phyloP scores from a whole-genome alignment of 2,113 vertebrate genomes.

The Accipiter cooperii region DNA sequence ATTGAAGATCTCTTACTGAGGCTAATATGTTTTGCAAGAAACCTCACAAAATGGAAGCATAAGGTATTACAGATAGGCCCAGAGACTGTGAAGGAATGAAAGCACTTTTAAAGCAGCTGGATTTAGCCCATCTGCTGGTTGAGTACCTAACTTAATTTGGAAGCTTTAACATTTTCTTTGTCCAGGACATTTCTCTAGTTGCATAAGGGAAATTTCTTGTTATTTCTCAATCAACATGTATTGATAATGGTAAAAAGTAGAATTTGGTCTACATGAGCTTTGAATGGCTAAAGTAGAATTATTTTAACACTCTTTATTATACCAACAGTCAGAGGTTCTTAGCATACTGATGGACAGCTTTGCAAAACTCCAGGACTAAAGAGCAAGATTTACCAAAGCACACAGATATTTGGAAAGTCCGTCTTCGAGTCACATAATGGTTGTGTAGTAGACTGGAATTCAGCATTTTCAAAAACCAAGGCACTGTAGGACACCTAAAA shows the following conservation, averaged over 20 bases:
- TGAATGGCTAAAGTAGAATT: background rate
- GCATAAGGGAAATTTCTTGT: background rate
- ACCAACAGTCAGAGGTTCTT: background rate
- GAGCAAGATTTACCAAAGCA: background rate
- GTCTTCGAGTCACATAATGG: background rate
- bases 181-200: background rate
- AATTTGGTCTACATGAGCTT: background rate
- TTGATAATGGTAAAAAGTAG: background rate
- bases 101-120: background rate
- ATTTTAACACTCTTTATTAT: background rate
- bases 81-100: background rate
- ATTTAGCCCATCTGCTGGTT: background rate
- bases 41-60: slow-evolving; percentile 19
- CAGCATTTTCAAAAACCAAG: background rate
- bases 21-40: slow-evolving; percentile 30
- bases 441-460: background rate
- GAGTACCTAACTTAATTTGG: background rate
- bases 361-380: background rate
- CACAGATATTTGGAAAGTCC: background rate
- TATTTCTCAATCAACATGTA: background rate
- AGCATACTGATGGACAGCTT: background rate
- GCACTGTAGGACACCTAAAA: background rate
- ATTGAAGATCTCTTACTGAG: slow-evolving; percentile 54
- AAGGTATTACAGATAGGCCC: slow-evolving; percentile 8
- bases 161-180: background rate